A percentile compares a stretch with the other conserved stretches of the same genome.
Evolutionary conservation across 2,888 invertebrate genomes (phyloP).

Genomic region (Therioaphis trifolii): DNA sequence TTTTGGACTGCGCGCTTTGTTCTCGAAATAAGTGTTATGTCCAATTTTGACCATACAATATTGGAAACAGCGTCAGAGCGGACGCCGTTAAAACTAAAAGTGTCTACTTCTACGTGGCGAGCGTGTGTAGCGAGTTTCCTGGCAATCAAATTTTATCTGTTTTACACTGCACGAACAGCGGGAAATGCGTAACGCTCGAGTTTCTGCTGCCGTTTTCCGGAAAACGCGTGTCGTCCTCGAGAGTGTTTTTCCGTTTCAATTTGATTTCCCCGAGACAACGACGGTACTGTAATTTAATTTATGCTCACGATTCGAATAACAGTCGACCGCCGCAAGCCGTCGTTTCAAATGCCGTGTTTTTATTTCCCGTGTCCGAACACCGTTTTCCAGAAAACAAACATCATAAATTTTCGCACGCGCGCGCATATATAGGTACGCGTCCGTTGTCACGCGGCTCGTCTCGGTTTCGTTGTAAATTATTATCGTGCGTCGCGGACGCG

Average conservation of each 20-base stretch:
- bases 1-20: slow-evolving; percentile 32
- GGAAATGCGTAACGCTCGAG: background rate
- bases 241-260: background rate
- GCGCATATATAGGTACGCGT: too few relatives aligned
- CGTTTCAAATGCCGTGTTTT: background rate
- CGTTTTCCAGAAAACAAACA: background rate
- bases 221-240: background rate
- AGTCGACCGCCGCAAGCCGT: too few relatives aligned
- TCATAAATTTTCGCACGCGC: background rate
- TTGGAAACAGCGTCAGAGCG: slow-evolving; percentile 21
- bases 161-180: slow-evolving; percentile 1
- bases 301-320: background rate
- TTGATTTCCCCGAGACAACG: background rate
- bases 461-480: too few relatives aligned
- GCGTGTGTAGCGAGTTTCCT: background rate
- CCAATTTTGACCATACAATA: slow-evolving; percentile 33
- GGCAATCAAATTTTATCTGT: slow-evolving; percentile 38
- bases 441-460: too few relatives aligned
- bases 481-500: too few relatives aligned
- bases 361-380: background rate
- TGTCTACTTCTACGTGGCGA: slow-evolving; percentile 14
- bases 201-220: too few relatives aligned
- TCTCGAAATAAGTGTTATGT: slow-evolving; percentile 35
- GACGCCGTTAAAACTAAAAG: slow-evolving; percentile 23
- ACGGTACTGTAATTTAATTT: background rate